Evolutionary conservation across 2,113 vertebrate species (phyloP), one percentile per base, ranked within the genome.

Genomic region (Onychorhynchus coronatus): DNA sequence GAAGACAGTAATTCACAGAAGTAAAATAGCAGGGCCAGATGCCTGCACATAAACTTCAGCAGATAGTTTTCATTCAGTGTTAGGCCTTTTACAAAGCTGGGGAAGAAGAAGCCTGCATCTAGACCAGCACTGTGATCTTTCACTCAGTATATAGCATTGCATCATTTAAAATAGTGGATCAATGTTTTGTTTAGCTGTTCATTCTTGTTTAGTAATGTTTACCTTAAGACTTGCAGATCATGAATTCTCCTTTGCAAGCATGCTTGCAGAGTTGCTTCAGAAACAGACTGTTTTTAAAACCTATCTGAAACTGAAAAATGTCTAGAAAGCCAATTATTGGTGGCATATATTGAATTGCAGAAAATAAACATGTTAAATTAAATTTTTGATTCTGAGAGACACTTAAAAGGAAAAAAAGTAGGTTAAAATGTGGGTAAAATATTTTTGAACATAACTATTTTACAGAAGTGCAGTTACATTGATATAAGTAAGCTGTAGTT

Each of bases 161-260:
- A 59, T 94, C 20, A 86, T 73, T 94, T 81, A 55, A 76, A 93
- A 86, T 5, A 86, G 46, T 79, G 67, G 82, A 91, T 79, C 33
- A 47, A 56, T 81, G 84, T 86, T 96, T 87, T 91, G 53, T 94
- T 85, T 76, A 91, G 80, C 59, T 83, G 62, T 56, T 85, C 35
- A 20, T 86, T 88, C 58, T 91, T 85, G 9, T 91, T 88, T 58
- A 63, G 52, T 75, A 53, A 19, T 85, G 79, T 85, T 93, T 91
- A 77, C 61, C 68, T 56, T 41, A 58, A 67, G 56, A 61, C 59
- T 80, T 68, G 24, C 27, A 78, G 49, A n/a, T 70, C 30, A 42
- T 93, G 78, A 95, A 90, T 93, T 86, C 63, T 89, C 39, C 70
- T 81, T 88, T 62, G 25, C 52, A 42, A 81, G n/a, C n/a, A n/a